A percentile compares a stretch with the other conserved stretches of the same genome.
Conservation (phyloP, 2,113 vertebrate genomes). For the Bambusicola thoracicus region DNA sequence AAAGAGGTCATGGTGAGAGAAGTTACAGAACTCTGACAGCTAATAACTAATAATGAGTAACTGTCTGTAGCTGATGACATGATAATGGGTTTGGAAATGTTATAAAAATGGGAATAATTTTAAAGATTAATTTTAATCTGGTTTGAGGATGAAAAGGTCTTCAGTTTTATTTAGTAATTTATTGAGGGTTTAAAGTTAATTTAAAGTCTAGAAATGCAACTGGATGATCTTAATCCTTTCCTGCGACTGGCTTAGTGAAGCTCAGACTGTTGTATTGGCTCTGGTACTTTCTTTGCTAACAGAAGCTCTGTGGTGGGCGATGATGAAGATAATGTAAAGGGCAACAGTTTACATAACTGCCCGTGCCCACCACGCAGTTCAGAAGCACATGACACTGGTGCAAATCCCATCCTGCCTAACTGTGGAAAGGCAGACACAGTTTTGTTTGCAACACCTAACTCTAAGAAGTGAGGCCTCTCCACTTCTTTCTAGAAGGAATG, state of each 20-base stretch:
- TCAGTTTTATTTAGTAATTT: conserved; percentile 14
- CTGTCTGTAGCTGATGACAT: neutral
- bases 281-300: neutral
- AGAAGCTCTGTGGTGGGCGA: neutral
- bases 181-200: neutral
- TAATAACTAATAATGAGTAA: neutral
- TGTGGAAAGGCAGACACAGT: neutral
- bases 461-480: neutral
- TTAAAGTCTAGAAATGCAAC: conserved; percentile 8
- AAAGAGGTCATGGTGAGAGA: neutral
- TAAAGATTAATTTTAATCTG: neutral
- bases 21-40: neutral
- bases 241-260: neutral
- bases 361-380: neutral
- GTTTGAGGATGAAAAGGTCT: neutral
- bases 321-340: neutral
- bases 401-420: neutral
- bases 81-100: neutral
- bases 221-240: neutral
- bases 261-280: neutral
- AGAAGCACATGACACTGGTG: rapidly evolving
- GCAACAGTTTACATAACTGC: neutral
- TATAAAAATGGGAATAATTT: neutral
- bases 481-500: neutral
- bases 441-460: neutral